Evolutionary conservation across 2,888 invertebrate species (phyloP), one percentile per base, ranked within the genome.

Genomic region (Podabrus alpinus): DNA sequence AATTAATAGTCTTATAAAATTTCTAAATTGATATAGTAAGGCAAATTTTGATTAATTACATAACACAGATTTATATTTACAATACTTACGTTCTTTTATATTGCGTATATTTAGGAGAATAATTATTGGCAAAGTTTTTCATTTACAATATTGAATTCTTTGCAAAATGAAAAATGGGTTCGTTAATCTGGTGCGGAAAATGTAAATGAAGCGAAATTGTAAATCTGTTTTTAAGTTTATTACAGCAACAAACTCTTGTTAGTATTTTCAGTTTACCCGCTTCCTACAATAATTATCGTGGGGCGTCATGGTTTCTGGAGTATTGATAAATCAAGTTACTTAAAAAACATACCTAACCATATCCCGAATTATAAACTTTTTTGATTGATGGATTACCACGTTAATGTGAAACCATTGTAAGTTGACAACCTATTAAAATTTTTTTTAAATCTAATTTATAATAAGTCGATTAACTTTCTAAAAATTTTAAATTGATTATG

Each of bases 181-280:
- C 66, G 72, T 73, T 76, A 76, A 76, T 76, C 69, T 73, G 66
- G 60, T 69, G 69, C 66, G 72, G 67, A 73, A 76, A 76, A 76
- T 76, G 76, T 70, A 76, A 76, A 76, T 76, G 72, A 76, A 76
- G 76, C 76, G 73, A 76, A 72, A 76, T 76, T 76, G 73, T 72
- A 73, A 76, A 76, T 76, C 76, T 76, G 73, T 76, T 76, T 72
- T 66, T 72, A 75, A 75, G 69, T 72, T 75, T 72, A 75, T 75
- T 72, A 70, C 72, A 70, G 69, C 75, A 72, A 67, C 72, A 68
- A 72, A 71, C 60, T 68, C 69, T 61, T 69, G 59, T 68, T 75
- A 29, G 72, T 60, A 19, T 75, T 70, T 66, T 61, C 72, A 69
- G 75, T 67, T 72, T 66, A 69, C 75, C 59, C 68, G 68, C 64